Evolutionary conservation across 2,113 vertebrate genomes (phyloP), one percentile per base, ranked within the genome.

Genomic region (Mesoclemmys tuberculata): DNA sequence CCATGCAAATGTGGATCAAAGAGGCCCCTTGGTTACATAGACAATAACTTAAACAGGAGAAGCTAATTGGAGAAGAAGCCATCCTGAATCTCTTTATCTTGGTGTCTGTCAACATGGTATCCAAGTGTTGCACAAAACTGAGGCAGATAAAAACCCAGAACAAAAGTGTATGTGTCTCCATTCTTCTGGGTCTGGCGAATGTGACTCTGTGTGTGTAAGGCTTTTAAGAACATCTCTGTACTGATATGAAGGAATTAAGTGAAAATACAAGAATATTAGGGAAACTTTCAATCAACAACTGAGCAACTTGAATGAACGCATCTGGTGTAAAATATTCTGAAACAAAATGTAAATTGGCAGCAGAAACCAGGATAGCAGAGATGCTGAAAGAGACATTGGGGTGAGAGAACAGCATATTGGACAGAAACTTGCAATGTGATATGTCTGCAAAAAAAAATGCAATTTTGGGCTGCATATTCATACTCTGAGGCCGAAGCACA

Each of bases 331-430:
- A 85, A 51, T 2, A 3, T 79, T 89, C 51, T 0, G 0, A 92
- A 90, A 55, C 11, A 26, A 44, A 46, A 19, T 52, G 10, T 0
- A 3, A 14, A 35, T 49, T 87, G 4, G 11, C 2, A 35, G 74
- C 56, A 86, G 64, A 95, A 55, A 8, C 8, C 24, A 31, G 27
- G 56, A 74, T 90, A 81, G 54, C 8, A 77, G 52, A 6, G 3
- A 35, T 84, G 80, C 41, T 61, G n/a, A 49, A 8, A 71, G 31
- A 84, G 54, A 21, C 48, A 55, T 88, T 84, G 89, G 31, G 29
- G 58, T 92, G n/a, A 3, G 82, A 26, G 75, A 84, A 61, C 89
- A 89, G 92, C 89, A 84, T 5, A 29, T 18, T 44, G 79, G 89
- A 89, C 41, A 87, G 49, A 61, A 85, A 22, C 74, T 89, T 82